Percentiles rank a stretch among this genome's conserved stretches.
phyloP scores from a whole-genome alignment of 2,113 vertebrate genomes.

The Pleuronectes platessa region DNA sequence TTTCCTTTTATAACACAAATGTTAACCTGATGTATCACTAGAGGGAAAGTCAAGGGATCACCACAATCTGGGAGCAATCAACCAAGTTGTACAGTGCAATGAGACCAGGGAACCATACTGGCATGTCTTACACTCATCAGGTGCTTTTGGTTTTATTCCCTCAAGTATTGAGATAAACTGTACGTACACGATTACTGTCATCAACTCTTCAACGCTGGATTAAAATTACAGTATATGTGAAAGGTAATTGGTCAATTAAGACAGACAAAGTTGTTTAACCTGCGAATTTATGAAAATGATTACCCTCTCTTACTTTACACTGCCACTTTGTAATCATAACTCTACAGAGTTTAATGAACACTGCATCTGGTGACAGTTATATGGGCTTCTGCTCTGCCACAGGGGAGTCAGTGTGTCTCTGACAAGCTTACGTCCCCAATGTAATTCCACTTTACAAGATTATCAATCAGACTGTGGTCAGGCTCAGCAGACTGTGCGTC shows the following conservation, averaged over 20 bases:
- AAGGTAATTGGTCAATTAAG: slow-evolving; percentile 4
- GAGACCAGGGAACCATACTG: not conserved
- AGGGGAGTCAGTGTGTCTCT: slow-evolving; percentile 40
- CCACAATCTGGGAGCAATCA: too few relatives aligned
- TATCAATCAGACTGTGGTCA: slow-evolving; percentile 37
- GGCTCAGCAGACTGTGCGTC: slow-evolving; percentile 13
- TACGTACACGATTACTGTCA: not conserved
- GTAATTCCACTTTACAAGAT: slow-evolving; percentile 34
- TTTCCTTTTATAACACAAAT: too few relatives aligned
- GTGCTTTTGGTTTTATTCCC: not conserved
- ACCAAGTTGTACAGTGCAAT: too few relatives aligned
- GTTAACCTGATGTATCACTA: too few relatives aligned
- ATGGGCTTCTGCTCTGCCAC: slow-evolving; percentile 33
- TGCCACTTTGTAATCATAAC: slow-evolving; percentile 39
- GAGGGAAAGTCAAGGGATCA: too few relatives aligned
- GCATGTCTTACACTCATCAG: not conserved
- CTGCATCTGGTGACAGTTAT: slow-evolving; percentile 39
- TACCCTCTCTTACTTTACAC: not conserved
- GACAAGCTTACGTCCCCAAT: slow-evolving; percentile 31
- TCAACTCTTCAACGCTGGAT: not conserved
- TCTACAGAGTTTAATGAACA: slow-evolving; percentile 45
- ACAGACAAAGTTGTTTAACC: not conserved
- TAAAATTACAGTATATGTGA: not conserved
- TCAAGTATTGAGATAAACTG: not conserved
- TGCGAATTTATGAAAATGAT: slow-evolving; percentile 16